Conservation (phyloP, 2,888 invertebrate species). For the Alentia gelatinosa region DNA sequence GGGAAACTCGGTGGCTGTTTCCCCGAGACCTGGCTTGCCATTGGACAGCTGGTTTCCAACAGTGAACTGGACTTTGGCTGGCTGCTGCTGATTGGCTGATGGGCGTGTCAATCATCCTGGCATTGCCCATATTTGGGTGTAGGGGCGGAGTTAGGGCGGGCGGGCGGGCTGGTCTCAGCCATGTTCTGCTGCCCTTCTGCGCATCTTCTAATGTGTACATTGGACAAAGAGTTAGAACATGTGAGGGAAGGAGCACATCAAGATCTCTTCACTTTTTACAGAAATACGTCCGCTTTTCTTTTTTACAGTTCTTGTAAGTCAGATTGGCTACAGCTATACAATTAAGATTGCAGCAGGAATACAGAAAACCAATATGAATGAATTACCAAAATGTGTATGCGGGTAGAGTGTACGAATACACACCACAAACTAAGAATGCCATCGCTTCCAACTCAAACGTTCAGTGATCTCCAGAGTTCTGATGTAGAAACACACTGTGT, state of each 20-base stretch:
- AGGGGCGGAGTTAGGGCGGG: neutral
- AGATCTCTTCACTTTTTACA: too few relatives aligned
- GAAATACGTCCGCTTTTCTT: neutral
- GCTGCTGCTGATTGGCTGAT: conserved; percentile 15
- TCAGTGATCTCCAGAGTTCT: too few relatives aligned
- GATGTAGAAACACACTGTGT: too few relatives aligned
- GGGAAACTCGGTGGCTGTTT: too few relatives aligned
- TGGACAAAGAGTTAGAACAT: conserved; percentile 7
- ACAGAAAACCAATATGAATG: too few relatives aligned
- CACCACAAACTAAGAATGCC: too few relatives aligned
- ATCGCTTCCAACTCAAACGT: too few relatives aligned
- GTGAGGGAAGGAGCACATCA: conserved; percentile 41
- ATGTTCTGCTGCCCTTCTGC: neutral
- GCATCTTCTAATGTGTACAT: conserved; percentile 29
- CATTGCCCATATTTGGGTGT: conserved; percentile 17
- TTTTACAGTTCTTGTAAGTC: neutral
- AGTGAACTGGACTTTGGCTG: too few relatives aligned
- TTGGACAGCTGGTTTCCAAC: too few relatives aligned
- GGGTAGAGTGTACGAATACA: too few relatives aligned
- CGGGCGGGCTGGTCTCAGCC: conserved; percentile 31
- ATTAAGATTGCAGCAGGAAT: neutral
- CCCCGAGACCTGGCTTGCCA: too few relatives aligned
- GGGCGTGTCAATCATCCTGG: conserved; percentile 28
- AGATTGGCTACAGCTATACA: neutral
- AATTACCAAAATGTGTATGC: too few relatives aligned